A percentile compares a stretch with the other conserved stretches of the same genome.
These are phyloP conservation scores for Vulpes ferrilata DNA, from an alignment of 2,113 vertebrate species.

Conservation along the genomic window DNA sequence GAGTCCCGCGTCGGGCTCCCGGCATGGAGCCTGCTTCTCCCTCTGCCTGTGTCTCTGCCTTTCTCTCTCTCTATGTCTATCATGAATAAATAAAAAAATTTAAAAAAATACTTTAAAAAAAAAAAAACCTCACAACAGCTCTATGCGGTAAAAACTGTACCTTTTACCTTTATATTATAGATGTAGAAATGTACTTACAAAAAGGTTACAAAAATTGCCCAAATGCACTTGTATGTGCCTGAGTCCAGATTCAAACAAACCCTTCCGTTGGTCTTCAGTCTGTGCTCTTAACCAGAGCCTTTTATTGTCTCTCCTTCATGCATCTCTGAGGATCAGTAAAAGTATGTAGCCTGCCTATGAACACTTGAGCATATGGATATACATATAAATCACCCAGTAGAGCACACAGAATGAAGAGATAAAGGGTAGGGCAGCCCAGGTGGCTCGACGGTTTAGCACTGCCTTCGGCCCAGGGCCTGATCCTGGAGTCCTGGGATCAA, in stretches of 20 bases:
- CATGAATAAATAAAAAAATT: too few species aligned
- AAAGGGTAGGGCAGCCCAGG: background rate
- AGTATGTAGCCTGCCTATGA: background rate
- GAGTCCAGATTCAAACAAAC: background rate
- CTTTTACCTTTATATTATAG: background rate
- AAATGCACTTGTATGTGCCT: background rate
- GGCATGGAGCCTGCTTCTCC: too few species aligned
- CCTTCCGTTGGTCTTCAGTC: background rate
- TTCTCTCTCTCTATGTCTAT: too few species aligned
- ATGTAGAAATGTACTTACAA: background rate
- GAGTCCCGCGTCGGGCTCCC: too few species aligned
- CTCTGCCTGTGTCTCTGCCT: too few species aligned
- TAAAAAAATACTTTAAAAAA: too few species aligned
- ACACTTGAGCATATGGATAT: background rate
- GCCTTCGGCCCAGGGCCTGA: too few species aligned
- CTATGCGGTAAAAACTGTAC: background rate
- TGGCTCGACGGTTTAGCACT: too few species aligned
- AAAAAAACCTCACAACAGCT: background rate
- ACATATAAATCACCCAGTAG: background rate
- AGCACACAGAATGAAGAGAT: background rate
- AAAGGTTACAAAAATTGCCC: background rate
- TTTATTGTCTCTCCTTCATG: background rate
- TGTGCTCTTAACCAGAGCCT: background rate
- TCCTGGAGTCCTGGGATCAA: too few species aligned
- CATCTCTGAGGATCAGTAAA: background rate